Evolutionary conservation across 2,113 vertebrate species (phyloP).

Genomic region (Fregata magnificens): DNA sequence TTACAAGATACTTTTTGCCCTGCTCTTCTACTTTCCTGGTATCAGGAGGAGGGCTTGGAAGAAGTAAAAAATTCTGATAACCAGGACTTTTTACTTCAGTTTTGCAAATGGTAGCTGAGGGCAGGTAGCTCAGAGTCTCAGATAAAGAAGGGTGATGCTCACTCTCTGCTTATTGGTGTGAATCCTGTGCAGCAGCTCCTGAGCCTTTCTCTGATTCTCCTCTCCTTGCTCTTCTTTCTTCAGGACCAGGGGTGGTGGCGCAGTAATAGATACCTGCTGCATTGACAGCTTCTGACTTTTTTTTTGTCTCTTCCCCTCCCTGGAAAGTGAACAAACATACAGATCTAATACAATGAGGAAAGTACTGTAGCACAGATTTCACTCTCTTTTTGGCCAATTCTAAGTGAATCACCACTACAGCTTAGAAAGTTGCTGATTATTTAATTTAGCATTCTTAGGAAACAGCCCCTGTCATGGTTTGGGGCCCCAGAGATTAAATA

Average conservation of each 20-base stretch:
- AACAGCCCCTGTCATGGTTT: background rate
- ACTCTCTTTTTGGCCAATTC: background rate
- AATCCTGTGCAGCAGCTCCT: conserved; percentile 62
- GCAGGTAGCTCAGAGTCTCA: background rate
- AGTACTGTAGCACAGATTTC: background rate
- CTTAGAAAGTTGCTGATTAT: background rate
- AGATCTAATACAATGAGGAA: background rate
- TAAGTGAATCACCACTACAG: background rate
- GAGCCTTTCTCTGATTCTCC: conserved; percentile 50
- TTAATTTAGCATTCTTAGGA: background rate
- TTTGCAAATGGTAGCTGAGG: background rate
- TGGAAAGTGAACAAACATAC: conserved; percentile 60
- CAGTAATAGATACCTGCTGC: background rate
- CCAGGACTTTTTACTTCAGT: background rate
- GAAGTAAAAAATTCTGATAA: background rate
- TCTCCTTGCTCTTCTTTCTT: conserved; percentile 59
- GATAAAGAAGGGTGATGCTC: background rate
- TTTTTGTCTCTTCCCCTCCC: conserved; percentile 72
- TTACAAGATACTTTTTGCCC: background rate
- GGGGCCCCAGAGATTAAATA: background rate
- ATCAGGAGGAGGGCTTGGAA: background rate
- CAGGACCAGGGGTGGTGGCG: background rate
- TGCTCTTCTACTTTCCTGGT: background rate
- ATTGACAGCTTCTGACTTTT: conserved; percentile 2
- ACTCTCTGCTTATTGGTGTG: conserved; percentile 71